Conservation (phyloP, 2,113 vertebrate species). For the Motacilla alba region DNA sequence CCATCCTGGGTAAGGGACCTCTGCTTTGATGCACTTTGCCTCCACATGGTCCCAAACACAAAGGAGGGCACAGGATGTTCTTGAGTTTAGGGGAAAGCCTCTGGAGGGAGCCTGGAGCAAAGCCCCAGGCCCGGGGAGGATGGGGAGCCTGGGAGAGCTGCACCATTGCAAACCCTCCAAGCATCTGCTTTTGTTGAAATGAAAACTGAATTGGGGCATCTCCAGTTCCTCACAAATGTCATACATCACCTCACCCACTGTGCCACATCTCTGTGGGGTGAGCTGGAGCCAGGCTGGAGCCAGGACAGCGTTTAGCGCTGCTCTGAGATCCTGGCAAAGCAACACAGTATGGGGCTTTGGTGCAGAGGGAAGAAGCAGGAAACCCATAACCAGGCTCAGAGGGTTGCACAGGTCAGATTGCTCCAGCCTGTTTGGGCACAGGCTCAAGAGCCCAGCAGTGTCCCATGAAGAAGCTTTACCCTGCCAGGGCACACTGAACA, state of each 20-base stretch:
- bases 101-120: neutral
- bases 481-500: neutral
- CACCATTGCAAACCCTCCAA: neutral
- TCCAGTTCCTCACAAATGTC: neutral
- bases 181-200: neutral
- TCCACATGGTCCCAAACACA: neutral
- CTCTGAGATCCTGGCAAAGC: neutral
- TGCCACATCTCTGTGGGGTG: neutral
- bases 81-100: neutral
- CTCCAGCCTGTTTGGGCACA: neutral
- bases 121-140: neutral
- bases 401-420: neutral
- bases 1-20: neutral
- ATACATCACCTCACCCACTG: neutral
- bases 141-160: neutral
- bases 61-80: neutral
- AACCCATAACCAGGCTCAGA: neutral
- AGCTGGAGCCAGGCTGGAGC: neutral
- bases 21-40: neutral
- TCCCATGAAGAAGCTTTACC: neutral
- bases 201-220: neutral
- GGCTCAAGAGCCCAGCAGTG: neutral
- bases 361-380: neutral
- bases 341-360: rapidly evolving
- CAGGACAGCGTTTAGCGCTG: neutral